Base-by-base conservation (phyloP, 2,113 vertebrate genomes). In the Propithecus coquereli region DNA sequence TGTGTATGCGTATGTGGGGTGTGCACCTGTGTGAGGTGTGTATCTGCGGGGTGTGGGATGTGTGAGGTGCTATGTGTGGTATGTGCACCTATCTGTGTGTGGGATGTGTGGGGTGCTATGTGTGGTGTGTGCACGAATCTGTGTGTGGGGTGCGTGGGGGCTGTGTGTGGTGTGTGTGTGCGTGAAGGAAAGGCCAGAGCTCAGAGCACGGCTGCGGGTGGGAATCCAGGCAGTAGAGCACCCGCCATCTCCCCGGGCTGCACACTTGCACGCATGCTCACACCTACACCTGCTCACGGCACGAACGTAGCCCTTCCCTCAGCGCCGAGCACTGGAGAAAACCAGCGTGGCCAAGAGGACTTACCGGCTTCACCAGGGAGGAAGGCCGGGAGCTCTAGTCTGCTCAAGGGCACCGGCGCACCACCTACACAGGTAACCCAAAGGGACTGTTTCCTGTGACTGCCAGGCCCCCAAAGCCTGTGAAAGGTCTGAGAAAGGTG, bases 221-320 rank as follows among this genome's bases (percentile, higher is more conserved):
- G 30, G 2, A 8, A 30, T 2, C 34, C 2, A 32, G 30, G 81
- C 57, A 11, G 0, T n/a, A 70, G 45, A 20, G 34, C n/a, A 14
- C 43, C 80, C 54, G 17, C 54, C n/a, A 2, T 59, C 5, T 11
- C 12, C n/a, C 23, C 2, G 25, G 34, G 81, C 20, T 45, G 23
- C 59, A 23, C 32, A 37, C 70, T 5, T 30, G 10, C 23, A 81
- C 32, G 27, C 45, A 57, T 34, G 70, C 63, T 23, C 52, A 71
- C 34, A 11, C 25, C 13, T 1, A 23, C 30, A 23, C 8, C 45
- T 40, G 6, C 57, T 13, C 66, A 25, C 20, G 18, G 20, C 59
- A 54, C 0, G 16, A n/a, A 52, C 0, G 7, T 10, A 13, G 5
- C 22, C 13, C 23, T 66, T 12, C 59, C 30, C 22, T n/a, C 13